Percentiles rank a stretch among this genome's conserved stretches.
Conservation (phyloP, 2,113 vertebrate genomes). For the Coptodon rendalli region DNA sequence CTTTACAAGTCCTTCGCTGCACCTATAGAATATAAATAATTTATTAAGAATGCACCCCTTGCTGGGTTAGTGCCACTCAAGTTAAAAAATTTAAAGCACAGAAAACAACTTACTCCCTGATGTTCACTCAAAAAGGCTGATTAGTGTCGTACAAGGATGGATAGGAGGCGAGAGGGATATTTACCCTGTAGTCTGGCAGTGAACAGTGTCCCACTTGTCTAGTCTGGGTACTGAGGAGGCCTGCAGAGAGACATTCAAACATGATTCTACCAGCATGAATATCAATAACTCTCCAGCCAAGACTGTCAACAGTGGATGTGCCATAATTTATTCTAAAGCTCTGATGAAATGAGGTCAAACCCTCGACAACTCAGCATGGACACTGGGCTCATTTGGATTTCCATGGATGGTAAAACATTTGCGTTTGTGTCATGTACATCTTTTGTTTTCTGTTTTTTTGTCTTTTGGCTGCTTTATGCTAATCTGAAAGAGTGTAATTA, state of each 20-base stretch:
- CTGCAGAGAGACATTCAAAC: slow-evolving; percentile 21
- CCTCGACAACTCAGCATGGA: neutral
- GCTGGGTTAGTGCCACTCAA: neutral
- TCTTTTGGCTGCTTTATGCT: neutral
- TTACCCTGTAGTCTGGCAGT: neutral
- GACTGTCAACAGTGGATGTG: slow-evolving; percentile 14
- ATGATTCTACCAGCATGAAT: slow-evolving; percentile 31
- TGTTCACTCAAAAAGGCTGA: neutral
- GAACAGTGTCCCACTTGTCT: neutral
- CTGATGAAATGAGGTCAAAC: slow-evolving; percentile 8
- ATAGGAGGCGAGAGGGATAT: neutral
- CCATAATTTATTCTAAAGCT: slow-evolving; percentile 19
- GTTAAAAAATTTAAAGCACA: neutral
- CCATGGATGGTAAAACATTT: neutral
- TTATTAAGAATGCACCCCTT: neutral
- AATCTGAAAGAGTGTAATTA: neutral
- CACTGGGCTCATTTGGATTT: neutral
- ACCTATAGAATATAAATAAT: neutral
- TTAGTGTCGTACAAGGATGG: neutral
- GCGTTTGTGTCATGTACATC: neutral
- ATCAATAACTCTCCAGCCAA: slow-evolving; percentile 35
- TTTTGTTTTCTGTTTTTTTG: neutral
- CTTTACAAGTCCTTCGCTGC: neutral
- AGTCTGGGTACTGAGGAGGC: neutral
- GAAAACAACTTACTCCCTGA: neutral